A percentile compares a stretch with the other conserved stretches of the same genome.
Conservation (phyloP, 2,888 invertebrate species). For the Rapana venosa region DNA sequence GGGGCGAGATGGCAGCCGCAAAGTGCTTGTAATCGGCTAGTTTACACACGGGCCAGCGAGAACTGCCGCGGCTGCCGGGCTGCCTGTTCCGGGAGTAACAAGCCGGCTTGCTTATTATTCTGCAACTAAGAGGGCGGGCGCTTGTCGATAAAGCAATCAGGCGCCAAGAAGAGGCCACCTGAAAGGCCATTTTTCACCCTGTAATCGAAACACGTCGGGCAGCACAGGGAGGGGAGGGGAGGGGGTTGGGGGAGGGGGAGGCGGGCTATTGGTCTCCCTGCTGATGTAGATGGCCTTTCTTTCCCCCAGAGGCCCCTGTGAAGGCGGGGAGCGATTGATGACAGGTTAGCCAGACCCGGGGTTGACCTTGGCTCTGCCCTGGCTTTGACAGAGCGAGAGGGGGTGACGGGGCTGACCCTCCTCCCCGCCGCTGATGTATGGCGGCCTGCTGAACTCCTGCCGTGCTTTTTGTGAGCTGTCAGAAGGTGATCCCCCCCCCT, state of each 20-base stretch:
- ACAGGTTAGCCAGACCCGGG: constrained; percentile 1
- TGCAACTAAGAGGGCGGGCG: constrained; percentile 17
- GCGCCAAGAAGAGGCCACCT: constrained; percentile 20
- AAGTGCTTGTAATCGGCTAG: constrained; percentile 41
- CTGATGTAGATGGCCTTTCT: neutral
- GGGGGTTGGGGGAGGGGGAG: neutral
- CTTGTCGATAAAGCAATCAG: constrained; percentile 41
- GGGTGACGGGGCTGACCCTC: neutral
- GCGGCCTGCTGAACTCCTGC: neutral
- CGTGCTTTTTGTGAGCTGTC: neutral
- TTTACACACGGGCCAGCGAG: constrained; percentile 39
- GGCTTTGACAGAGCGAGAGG: constrained; percentile 23
- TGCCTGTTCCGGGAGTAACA: neutral
- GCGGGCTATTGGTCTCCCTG: neutral
- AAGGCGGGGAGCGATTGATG: constrained; percentile 29
- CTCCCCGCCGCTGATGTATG: neutral
- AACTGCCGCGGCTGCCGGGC: constrained; percentile 31
- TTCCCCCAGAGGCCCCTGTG: neutral
- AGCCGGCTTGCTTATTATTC: constrained; percentile 27
- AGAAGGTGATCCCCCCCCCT: neutral
- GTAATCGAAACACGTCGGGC: constrained; percentile 33
- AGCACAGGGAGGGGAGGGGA: neutral
- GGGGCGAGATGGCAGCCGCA: constrained; percentile 33
- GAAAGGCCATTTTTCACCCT: constrained; percentile 30
- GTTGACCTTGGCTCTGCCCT: neutral